Evolutionary conservation across 2,888 invertebrate genomes (phyloP), one percentile per base, ranked within the genome.

Genomic region (Melipona beecheii): DNA sequence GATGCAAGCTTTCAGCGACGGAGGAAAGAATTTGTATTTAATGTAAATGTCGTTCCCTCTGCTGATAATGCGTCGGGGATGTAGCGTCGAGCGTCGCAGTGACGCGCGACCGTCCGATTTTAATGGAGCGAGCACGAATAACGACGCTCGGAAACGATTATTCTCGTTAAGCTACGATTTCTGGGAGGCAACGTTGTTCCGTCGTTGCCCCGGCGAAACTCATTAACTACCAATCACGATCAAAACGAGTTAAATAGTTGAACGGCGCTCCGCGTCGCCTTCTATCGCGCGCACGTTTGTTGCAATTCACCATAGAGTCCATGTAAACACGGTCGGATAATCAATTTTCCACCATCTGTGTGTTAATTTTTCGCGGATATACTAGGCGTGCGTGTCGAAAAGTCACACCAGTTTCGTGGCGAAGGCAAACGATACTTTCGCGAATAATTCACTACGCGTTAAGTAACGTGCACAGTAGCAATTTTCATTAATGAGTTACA

Each of bases 211-310:
- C 68, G 19, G 49, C 27, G 73, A 74, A 81, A 81, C 80, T 81
- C 81, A 80, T 81, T 81, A 81, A 62, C 81, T 62, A 81, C 62
- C 81, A 80, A 81, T 74, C 81, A 74, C 64, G 69, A 68, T 52
- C 56, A 80, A 74, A 80, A 80, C 43, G 62, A 80, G 73, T 81
- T 74, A 80, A 81, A 80, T 74, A 65, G 73, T 74, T 81, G 64
- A 80, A 68, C 66, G 49, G 43, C 56, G 65, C 54, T 24, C 49
- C 36, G 21, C 56, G 64, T 19, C 62, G 64, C 24, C 73, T 81
- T 81, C 80, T 73, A 73, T 80, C 43, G 50, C 54, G 6, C 13
- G 19, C 56, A 24, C 56, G 58, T 81, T 81, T 80, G 15, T 69
- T 58, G n/a, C 80, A 70, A 81, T 81, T 81, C 79, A 73, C 69